Conservation (phyloP, 1,140 invertebrate species). For the Orussus abietinus region DNA sequence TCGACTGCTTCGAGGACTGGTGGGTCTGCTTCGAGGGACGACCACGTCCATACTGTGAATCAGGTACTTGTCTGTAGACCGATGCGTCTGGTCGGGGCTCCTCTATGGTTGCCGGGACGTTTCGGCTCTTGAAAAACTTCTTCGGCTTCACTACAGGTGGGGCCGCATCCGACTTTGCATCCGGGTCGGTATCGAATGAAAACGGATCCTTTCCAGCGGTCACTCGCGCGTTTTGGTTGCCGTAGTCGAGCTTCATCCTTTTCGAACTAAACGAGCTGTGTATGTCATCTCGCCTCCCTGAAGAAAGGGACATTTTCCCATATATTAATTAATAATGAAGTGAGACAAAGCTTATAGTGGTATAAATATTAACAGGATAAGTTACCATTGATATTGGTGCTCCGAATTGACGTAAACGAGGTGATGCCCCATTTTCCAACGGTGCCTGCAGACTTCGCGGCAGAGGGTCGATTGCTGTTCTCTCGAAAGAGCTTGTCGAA, state of each 20-base stretch:
- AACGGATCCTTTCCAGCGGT: slow-evolving; percentile 46
- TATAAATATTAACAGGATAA: slow-evolving; percentile 5
- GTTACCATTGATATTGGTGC: slow-evolving; percentile 67
- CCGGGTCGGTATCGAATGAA: slow-evolving; percentile 45
- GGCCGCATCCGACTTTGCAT: slow-evolving; percentile 33
- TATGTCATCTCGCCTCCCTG: slow-evolving; percentile 42
- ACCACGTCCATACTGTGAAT: slow-evolving; percentile 36
- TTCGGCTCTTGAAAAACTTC: slow-evolving; percentile 88
- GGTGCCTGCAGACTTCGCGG: slow-evolving; percentile 81
- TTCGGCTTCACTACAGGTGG: slow-evolving; percentile 64
- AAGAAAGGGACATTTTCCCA: slow-evolving; percentile 7
- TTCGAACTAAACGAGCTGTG: slow-evolving; percentile 37
- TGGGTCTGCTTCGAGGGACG: slow-evolving; percentile 31
- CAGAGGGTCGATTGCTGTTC: slow-evolving; percentile 82
- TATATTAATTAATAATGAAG: slow-evolving; percentile 3
- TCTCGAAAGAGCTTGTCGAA: slow-evolving; percentile 79
- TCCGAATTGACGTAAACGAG: slow-evolving; percentile 85
- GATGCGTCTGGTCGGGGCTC: slow-evolving; percentile 54
- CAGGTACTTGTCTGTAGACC: slow-evolving; percentile 49
- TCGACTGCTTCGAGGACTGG: slow-evolving; percentile 33
- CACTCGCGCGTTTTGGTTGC: slow-evolving; percentile 43
- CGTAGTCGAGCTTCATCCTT: slow-evolving; percentile 44
- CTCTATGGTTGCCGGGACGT: slow-evolving; percentile 53
- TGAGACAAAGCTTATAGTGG: slow-evolving; percentile 4
- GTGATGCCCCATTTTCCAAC: slow-evolving; percentile 92